These are phyloP conservation scores for Microcebus jonahi DNA, from an alignment of 2,113 vertebrate species.

Conservation along the genomic window DNA sequence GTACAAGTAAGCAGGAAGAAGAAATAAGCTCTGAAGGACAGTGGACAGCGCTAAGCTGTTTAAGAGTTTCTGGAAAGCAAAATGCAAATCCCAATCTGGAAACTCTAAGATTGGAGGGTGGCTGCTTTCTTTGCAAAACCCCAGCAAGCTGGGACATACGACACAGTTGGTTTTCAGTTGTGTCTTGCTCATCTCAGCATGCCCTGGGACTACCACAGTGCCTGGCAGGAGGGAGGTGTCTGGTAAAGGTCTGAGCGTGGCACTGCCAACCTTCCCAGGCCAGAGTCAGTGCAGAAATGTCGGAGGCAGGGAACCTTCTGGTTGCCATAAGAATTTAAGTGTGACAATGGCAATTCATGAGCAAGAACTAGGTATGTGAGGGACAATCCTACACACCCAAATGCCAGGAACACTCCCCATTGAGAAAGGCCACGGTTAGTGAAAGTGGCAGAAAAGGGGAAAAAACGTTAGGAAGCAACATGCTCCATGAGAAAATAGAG, in stretches of 20 bases:
- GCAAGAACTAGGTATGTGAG: neutral
- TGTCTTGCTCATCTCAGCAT: neutral
- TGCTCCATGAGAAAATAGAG: neutral
- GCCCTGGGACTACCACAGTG: no score
- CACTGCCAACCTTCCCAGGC: no score
- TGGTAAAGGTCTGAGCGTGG: neutral
- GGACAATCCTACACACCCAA: neutral
- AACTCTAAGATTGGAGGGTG: neutral
- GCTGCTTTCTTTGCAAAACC: neutral
- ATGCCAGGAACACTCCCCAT: neutral
- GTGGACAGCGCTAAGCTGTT: neutral
- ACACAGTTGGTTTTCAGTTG: accelerated
- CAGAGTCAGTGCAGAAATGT: neutral
- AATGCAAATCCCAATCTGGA: neutral
- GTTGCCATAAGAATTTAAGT: neutral
- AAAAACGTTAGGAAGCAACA: neutral
- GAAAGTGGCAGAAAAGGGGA: neutral
- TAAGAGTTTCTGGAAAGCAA: neutral
- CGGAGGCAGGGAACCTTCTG: neutral
- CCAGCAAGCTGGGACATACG: neutral
- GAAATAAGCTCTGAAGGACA: neutral
- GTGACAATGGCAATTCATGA: neutral
- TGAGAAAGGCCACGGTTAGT: neutral
- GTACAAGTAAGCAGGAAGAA: neutral
- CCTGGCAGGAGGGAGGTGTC: neutral